phyloP scores from a whole-genome alignment of 1,140 invertebrate genomes.

The Carposina sasakii region DNA sequence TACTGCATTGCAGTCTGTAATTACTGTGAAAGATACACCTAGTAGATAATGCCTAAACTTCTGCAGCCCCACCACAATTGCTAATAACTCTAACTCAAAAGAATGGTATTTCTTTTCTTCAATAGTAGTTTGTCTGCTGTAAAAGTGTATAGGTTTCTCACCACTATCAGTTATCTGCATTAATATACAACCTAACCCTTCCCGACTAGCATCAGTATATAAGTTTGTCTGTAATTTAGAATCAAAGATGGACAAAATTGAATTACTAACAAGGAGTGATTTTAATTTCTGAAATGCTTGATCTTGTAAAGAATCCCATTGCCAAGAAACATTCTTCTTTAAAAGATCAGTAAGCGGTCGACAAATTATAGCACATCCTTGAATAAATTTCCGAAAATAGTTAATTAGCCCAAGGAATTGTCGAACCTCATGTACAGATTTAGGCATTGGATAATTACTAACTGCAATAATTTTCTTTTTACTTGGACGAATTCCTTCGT shows the following conservation, averaged over 20 bases:
- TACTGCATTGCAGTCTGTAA: conserved; percentile 27
- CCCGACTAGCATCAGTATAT: conserved; percentile 3
- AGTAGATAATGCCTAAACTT: conserved; percentile 19
- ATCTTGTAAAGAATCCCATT: conserved; percentile 14
- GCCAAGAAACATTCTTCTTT: conserved; percentile 23
- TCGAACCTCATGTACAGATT: background rate
- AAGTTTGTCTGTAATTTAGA: conserved; percentile 4
- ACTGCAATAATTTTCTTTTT: background rate
- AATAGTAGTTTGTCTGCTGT: conserved; percentile 9
- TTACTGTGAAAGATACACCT: background rate
- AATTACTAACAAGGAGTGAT: background rate
- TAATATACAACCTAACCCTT: conserved; percentile 5
- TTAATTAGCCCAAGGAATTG: background rate
- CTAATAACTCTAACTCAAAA: conserved; percentile 23
- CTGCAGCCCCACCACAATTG: conserved; percentile 24
- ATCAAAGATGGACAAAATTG: conserved; percentile 6
- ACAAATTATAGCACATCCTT: background rate
- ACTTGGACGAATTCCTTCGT: background rate
- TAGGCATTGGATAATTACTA: background rate
- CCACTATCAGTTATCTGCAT: conserved; percentile 5
- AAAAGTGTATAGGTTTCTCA: conserved; percentile 11
- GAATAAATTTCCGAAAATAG: conserved; percentile 4
- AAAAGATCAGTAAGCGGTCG: conserved; percentile 7
- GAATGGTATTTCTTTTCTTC: conserved; percentile 14
- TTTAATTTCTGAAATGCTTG: conserved; percentile 2